Evolutionary conservation across 2,797 vertebrate genomes (phyloP).

Genomic region (Microctenopoma stevenorrisi): DNA sequence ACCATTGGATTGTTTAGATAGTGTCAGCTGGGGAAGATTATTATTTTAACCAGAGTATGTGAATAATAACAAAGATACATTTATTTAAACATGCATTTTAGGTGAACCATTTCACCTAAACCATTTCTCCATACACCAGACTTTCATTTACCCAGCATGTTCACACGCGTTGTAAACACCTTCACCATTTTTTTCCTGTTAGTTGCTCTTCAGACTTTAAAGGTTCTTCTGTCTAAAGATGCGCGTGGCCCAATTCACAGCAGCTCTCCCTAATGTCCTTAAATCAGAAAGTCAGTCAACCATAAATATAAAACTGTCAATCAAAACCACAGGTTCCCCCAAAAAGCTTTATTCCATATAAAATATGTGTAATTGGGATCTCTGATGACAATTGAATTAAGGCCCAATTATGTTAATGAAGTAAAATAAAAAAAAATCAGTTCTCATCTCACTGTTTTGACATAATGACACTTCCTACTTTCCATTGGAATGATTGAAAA

Average conservation of each 20-base stretch:
- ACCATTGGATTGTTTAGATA: slow-evolving; percentile 54
- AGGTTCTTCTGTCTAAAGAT: slow-evolving; percentile 1
- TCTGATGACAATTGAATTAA: no score
- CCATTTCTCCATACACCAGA: neutral
- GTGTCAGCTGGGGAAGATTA: slow-evolving; percentile 46
- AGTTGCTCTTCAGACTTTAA: neutral
- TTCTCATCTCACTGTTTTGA: no score
- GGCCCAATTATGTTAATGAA: no score
- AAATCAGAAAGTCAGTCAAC: slow-evolving; percentile 10
- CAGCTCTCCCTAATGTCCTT: slow-evolving; percentile 26
- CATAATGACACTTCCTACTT: no score
- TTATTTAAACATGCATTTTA: neutral
- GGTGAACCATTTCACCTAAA: neutral
- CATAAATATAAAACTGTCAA: neutral
- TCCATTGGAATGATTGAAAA: no score
- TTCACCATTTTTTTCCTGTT: slow-evolving; percentile 6
- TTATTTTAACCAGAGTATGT: slow-evolving; percentile 53
- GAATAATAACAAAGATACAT: slow-evolving; percentile 14
- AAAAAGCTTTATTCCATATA: no score
- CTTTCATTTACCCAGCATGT: neutral
- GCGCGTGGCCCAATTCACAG: slow-evolving; percentile 13
- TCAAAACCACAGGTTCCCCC: slow-evolving; percentile 9
- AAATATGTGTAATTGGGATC: no score
- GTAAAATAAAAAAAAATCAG: no score
- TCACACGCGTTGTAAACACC: neutral